These are phyloP conservation scores for Spialia ferax DNA, from an alignment of 2,888 invertebrate genomes.

Conservation along the genomic window DNA sequence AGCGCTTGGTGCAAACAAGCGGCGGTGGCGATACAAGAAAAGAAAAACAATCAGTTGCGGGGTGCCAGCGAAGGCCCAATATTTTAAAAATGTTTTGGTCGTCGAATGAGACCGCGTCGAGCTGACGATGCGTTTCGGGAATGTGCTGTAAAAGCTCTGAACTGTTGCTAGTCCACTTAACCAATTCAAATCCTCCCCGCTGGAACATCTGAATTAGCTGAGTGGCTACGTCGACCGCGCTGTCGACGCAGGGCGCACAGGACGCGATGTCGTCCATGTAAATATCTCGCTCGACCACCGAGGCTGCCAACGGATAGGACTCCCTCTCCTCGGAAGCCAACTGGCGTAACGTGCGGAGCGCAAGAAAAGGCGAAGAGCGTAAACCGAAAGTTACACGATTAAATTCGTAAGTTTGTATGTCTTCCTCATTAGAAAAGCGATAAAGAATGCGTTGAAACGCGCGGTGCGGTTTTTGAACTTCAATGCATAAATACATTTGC, in stretches of 20 bases:
- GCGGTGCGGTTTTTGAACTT: constrained; percentile 30
- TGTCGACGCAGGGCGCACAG: constrained; percentile 4
- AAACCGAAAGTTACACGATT: constrained; percentile 43
- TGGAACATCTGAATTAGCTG: constrained; percentile 22
- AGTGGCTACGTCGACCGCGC: background rate
- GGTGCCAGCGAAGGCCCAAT: constrained; percentile 41
- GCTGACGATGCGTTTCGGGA: constrained; percentile 34
- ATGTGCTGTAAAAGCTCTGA: constrained; percentile 35
- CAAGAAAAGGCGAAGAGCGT: constrained; percentile 24
- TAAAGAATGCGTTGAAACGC: constrained; percentile 41
- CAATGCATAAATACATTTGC: constrained; percentile 37
- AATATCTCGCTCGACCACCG: constrained; percentile 1
- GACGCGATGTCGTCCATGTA: constrained; percentile 1
- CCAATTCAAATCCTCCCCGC: constrained; percentile 42
- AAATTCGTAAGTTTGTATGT: constrained; percentile 32
- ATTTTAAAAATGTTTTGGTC: constrained; percentile 36
- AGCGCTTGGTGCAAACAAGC: background rate
- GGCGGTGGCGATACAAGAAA: background rate
- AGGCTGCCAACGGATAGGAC: background rate
- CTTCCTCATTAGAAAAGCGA: constrained; percentile 30
- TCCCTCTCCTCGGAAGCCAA: constrained; percentile 4
- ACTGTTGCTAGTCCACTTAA: constrained; percentile 35
- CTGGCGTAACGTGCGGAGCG: constrained; percentile 1
- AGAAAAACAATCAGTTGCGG: constrained; percentile 30
- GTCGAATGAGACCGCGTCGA: constrained; percentile 23